Conservation (phyloP, 2,113 vertebrate species). For the Anarrhichthys ocellatus region DNA sequence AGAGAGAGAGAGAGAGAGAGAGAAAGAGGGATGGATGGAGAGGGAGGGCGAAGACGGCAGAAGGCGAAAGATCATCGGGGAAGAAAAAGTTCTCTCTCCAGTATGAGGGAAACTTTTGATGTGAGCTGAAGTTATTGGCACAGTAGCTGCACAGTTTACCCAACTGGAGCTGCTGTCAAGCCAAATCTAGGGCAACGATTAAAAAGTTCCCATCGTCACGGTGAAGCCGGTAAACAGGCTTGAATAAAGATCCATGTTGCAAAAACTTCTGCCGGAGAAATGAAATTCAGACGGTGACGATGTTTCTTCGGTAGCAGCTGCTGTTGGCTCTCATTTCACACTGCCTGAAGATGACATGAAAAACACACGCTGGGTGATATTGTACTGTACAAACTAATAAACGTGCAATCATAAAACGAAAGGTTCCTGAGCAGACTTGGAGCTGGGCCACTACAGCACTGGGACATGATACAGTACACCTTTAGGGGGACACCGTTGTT, state of each 20-base stretch:
- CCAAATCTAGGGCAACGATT: conserved; percentile 4
- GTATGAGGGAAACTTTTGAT: conserved; percentile 27
- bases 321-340: conserved; percentile 13
- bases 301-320: conserved; percentile 16
- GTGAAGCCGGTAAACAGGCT: conserved; percentile 5
- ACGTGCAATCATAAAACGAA: conserved; percentile 8
- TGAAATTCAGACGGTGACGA: conserved; percentile 10
- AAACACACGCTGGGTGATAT: conserved; percentile 8
- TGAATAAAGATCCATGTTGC: background rate
- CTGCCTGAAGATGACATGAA: background rate
- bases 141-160: conserved; percentile 9
- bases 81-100: conserved; percentile 25
- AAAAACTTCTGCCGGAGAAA: background rate
- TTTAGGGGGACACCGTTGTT: background rate
- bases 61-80: conserved; percentile 35
- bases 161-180: background rate
- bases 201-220: background rate
- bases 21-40: background rate
- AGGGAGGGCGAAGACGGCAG: conserved; percentile 26
- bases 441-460: background rate
- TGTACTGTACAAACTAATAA: conserved; percentile 8
- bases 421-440: background rate
- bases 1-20: background rate
- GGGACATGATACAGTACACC: background rate
- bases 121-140: conserved; percentile 6